Evolutionary conservation across 1,140 invertebrate genomes (phyloP).

Genomic region (Nasonia giraulti): DNA sequence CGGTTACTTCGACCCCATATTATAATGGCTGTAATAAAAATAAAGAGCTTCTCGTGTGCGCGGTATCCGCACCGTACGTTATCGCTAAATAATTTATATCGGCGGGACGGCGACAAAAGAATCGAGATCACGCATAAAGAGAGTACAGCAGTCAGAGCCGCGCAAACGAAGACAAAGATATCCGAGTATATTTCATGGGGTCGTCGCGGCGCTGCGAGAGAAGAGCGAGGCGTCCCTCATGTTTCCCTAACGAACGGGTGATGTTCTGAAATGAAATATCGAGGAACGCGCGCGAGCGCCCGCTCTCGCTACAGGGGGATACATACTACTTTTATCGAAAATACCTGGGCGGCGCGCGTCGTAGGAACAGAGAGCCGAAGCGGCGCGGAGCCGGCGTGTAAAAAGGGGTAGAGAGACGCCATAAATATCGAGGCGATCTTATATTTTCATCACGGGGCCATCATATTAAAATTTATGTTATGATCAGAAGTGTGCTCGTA

Average conservation of each 20-base stretch:
- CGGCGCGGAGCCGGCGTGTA: neutral
- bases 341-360: conserved; percentile 44
- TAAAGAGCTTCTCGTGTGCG: neutral
- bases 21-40: neutral
- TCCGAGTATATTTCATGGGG: conserved; percentile 23
- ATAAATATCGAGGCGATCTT: conserved; percentile 73
- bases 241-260: conserved; percentile 49
- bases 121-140: conserved; percentile 12
- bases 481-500: conserved; percentile 69
- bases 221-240: conserved; percentile 22
- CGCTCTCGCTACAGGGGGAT: neutral
- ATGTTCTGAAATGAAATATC: conserved; percentile 51
- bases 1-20: neutral
- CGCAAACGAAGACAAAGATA: conserved; percentile 52
- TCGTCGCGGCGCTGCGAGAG: conserved; percentile 13
- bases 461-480: conserved; percentile 76
- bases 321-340: conserved; percentile 48
- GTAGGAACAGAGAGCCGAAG: neutral
- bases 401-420: conserved; percentile 58
- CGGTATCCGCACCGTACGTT: neutral
- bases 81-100: neutral
- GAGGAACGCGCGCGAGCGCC: conserved; percentile 8
- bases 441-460: conserved; percentile 74
- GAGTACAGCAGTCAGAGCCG: neutral
- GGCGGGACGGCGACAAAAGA: neutral